phyloP scores from a whole-genome alignment of 2,113 vertebrate species.

The Verasper variegatus region DNA sequence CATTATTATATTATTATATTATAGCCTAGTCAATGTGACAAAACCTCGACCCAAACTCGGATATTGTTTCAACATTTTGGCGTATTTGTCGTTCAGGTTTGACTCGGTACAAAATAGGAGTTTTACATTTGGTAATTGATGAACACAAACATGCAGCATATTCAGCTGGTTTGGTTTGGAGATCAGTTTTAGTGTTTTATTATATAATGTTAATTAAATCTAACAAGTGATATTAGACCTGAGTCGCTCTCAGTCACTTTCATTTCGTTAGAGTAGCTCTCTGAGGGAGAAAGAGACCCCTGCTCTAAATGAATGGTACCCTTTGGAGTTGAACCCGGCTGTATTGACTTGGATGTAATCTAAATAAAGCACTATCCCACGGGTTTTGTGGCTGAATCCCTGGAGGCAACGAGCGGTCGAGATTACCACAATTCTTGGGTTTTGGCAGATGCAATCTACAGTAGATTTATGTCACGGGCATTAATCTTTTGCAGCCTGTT shows the following conservation, averaged over 20 bases:
- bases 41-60: too few relatives aligned
- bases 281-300: background rate
- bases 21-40: too few relatives aligned
- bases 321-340: conserved; percentile 24
- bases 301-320: conserved; percentile 42
- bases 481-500: conserved; percentile 60
- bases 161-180: background rate
- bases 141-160: background rate
- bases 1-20: too few relatives aligned
- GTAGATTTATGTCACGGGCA: conserved; percentile 60
- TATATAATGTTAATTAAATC: background rate
- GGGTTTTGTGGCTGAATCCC: conserved; percentile 58
- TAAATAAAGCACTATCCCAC: conserved; percentile 62
- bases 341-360: conserved; percentile 49
- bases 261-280: background rate
- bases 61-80: too few relatives aligned
- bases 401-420: conserved; percentile 28
- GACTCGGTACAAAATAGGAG: background rate
- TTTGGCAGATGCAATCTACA: conserved; percentile 59
- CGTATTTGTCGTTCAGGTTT: too few relatives aligned
- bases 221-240: background rate
- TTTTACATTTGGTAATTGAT: background rate
- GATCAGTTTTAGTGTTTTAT: background rate
- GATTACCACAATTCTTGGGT: conserved; percentile 67
- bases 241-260: conserved; percentile 6